Percentiles rank a stretch among this genome's conserved stretches.
phyloP scores from a whole-genome alignment of 2,888 invertebrate genomes.

The Drosophila basisetae region DNA sequence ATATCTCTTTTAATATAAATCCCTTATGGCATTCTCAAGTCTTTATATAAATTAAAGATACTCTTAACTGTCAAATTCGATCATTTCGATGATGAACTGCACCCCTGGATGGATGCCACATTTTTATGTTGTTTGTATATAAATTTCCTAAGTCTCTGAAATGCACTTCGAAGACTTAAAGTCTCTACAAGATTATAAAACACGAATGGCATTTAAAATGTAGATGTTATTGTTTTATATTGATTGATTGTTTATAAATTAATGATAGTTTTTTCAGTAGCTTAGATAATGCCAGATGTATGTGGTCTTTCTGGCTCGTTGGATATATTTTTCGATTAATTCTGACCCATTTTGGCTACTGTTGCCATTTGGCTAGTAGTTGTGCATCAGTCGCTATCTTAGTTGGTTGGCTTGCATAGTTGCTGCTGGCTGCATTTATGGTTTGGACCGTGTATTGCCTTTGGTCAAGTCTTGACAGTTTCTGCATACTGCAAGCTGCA shows the following conservation, averaged over 20 bases:
- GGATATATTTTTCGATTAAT: neutral
- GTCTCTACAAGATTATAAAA: neutral
- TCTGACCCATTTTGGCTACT: neutral
- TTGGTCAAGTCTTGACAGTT: constrained; percentile 49
- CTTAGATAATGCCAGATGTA: neutral
- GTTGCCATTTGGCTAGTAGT: neutral
- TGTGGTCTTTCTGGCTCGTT: neutral
- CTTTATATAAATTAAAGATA: neutral
- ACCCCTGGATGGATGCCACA: neutral
- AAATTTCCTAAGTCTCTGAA: neutral
- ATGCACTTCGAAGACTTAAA: neutral
- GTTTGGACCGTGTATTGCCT: constrained; percentile 56
- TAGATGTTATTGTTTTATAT: neutral
- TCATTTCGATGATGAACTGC: neutral
- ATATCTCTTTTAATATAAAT: neutral
- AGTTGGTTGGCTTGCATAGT: neutral
- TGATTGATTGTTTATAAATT: neutral
- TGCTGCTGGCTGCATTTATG: constrained; percentile 52
- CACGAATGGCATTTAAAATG: neutral
- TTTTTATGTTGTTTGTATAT: neutral
- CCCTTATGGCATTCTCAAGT: neutral
- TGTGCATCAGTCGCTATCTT: constrained; percentile 4
- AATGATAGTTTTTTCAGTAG: neutral
- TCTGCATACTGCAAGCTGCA: constrained; percentile 10
- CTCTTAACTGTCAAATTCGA: neutral